Percentiles rank a stretch among this genome's conserved stretches.
Evolutionary conservation across 2,888 invertebrate species (phyloP).

Genomic region (Agonopterix subpropinquella): DNA sequence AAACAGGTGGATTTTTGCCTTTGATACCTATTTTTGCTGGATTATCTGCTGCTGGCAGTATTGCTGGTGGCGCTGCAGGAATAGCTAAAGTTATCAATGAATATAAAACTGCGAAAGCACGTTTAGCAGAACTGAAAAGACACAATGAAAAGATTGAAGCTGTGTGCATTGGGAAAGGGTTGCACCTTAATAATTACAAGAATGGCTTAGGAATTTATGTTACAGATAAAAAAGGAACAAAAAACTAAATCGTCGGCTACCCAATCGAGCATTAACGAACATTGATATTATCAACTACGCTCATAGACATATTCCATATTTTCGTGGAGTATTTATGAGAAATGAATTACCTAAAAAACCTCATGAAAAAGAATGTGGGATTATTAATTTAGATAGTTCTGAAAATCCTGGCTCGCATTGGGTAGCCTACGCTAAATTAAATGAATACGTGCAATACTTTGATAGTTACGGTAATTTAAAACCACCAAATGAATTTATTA

Average conservation of each 20-base stretch:
- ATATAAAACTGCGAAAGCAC: neutral
- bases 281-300: slow-evolving; percentile 5
- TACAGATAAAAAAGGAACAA: neutral
- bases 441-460: slow-evolving; percentile 28
- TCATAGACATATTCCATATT: slow-evolving; percentile 11
- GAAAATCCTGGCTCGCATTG: slow-evolving; percentile 31
- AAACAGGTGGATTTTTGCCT: slow-evolving; percentile 30
- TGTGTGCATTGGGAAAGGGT: neutral
- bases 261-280: slow-evolving; percentile 8
- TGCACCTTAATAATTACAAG: neutral
- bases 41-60: slow-evolving; percentile 28
- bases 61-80: slow-evolving; percentile 32
- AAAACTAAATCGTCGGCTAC: slow-evolving; percentile 11
- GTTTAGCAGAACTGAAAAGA: neutral
- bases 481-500: slow-evolving; percentile 21
- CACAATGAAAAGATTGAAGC: neutral
- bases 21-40: slow-evolving; percentile 35
- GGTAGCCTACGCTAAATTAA: slow-evolving; percentile 32
- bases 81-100: slow-evolving; percentile 22
- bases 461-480: slow-evolving; percentile 37
- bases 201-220: neutral
- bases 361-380: slow-evolving; percentile 15
- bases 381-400: slow-evolving; percentile 25
- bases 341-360: slow-evolving; percentile 18
- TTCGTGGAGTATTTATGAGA: too few species aligned